These are phyloP conservation scores for Laticauda laticaudata DNA, from an alignment of 2,113 vertebrate genomes.

Conservation along the genomic window DNA sequence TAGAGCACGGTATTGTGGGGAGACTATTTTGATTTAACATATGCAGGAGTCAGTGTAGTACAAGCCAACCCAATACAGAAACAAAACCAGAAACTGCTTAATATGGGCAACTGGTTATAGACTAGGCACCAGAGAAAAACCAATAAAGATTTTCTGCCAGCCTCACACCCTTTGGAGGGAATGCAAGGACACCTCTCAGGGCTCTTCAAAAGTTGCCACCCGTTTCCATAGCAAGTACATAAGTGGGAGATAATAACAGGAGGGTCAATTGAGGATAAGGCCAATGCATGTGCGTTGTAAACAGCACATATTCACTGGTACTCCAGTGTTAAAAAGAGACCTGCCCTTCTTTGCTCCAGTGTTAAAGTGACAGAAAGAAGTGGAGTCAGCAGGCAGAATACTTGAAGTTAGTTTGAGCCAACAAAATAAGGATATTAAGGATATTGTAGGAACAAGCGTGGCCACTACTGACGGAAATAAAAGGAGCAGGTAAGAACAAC, in stretches of 20 bases:
- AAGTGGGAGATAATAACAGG: neutral
- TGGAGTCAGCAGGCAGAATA: neutral
- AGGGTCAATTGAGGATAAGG: neutral
- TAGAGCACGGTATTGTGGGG: neutral
- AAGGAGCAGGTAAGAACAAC: neutral
- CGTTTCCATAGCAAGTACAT: neutral
- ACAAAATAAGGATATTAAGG: neutral
- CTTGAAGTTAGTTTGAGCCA: rapidly evolving
- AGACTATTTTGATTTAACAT: neutral
- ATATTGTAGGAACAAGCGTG: rapidly evolving
- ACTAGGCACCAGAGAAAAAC: neutral
- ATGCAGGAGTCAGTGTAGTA: neutral
- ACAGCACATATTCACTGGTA: neutral
- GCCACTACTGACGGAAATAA: neutral
- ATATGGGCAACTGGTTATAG: neutral
- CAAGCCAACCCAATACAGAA: neutral
- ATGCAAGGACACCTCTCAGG: rapidly evolving
- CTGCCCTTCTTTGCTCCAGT: rapidly evolving
- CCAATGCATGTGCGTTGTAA: neutral
- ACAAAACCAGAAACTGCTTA: neutral
- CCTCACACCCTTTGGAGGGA: neutral
- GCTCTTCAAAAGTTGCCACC: neutral
- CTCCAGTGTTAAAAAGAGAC: neutral
- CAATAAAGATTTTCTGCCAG: neutral
- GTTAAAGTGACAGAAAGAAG: neutral